Evolutionary conservation across 2,797 vertebrate species (phyloP).

Genomic region (Lates japonicus): DNA sequence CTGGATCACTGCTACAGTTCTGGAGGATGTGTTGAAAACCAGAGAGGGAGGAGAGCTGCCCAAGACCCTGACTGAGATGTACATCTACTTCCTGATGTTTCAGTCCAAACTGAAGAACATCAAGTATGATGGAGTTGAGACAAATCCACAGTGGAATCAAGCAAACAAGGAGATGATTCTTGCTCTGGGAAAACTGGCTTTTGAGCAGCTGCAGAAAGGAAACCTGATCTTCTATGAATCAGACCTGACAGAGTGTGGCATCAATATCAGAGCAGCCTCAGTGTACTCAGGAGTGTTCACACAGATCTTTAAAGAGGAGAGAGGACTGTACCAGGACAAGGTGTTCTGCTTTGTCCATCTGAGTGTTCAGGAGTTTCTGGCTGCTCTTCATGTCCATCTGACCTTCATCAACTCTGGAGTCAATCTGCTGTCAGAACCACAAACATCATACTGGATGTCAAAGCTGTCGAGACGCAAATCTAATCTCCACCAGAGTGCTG

Average conservation of each 20-base stretch:
- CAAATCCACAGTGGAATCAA: not conserved
- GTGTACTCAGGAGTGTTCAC: no score
- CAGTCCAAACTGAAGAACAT: not conserved
- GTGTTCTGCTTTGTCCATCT: not conserved
- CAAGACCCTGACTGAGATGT: not conserved
- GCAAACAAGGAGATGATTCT: no score
- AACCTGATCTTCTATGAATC: no score
- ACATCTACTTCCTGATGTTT: not conserved
- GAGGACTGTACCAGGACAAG: not conserved
- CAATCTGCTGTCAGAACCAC: not conserved
- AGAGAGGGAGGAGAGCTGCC: constrained; percentile 3
- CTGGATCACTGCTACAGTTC: no score
- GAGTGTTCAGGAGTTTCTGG: constrained; percentile 27
- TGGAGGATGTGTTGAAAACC: not conserved
- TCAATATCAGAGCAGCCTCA: no score
- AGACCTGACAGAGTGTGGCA: no score
- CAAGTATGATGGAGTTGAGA: not conserved
- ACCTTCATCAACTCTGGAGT: constrained; percentile 14
- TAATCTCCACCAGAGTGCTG: no score
- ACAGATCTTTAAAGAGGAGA: no score
- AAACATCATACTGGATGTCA: no score
- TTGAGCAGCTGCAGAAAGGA: no score
- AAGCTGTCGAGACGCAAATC: no score
- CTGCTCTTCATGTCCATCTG: constrained; percentile 30
- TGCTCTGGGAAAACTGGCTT: no score